These are phyloP conservation scores for Cistogaster globosa DNA, from an alignment of 2,888 invertebrate species.

Conservation along the genomic window DNA sequence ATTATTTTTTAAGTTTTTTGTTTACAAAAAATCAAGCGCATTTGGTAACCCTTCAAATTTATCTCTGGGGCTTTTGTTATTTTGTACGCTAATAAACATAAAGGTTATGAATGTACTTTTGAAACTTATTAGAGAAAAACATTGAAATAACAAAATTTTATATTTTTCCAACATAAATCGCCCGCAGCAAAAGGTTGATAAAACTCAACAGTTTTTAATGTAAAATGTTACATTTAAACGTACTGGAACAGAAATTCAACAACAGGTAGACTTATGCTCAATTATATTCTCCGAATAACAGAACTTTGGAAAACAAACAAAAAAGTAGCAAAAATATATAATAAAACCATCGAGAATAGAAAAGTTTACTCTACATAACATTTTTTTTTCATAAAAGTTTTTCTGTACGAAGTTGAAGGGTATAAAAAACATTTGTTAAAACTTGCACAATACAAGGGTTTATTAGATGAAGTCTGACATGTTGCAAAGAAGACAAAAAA, in stretches of 20 bases:
- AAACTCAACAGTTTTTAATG: constrained; percentile 51
- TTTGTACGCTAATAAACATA: constrained; percentile 47
- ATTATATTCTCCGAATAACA: constrained; percentile 27
- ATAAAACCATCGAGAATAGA: constrained; percentile 67
- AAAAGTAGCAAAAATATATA: constrained; percentile 46
- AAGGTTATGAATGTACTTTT: constrained; percentile 26
- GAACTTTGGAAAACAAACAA: constrained; percentile 16
- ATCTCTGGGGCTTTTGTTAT: constrained; percentile 44
- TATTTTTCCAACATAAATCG: constrained; percentile 61
- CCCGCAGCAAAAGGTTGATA: constrained; percentile 69
- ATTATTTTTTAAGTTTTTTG: neutral
- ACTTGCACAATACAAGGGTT: constrained; percentile 68
- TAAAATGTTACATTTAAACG: constrained; percentile 12
- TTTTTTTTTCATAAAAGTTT: constrained; percentile 10
- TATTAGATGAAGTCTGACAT: constrained; percentile 70
- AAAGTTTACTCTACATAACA: constrained; percentile 38
- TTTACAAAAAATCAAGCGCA: no score
- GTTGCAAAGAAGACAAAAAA: constrained; percentile 37
- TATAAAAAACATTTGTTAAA: constrained; percentile 70
- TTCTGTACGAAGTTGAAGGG: constrained; percentile 44
- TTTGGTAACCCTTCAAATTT: constrained; percentile 9
- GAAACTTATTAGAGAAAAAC: constrained; percentile 57
- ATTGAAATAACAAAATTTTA: constrained; percentile 32
- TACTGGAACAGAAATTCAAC: constrained; percentile 25
- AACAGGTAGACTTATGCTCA: constrained; percentile 58